Evolutionary conservation across 1,140 invertebrate genomes (phyloP).

Genomic region (Ridgeia piscesae): DNA sequence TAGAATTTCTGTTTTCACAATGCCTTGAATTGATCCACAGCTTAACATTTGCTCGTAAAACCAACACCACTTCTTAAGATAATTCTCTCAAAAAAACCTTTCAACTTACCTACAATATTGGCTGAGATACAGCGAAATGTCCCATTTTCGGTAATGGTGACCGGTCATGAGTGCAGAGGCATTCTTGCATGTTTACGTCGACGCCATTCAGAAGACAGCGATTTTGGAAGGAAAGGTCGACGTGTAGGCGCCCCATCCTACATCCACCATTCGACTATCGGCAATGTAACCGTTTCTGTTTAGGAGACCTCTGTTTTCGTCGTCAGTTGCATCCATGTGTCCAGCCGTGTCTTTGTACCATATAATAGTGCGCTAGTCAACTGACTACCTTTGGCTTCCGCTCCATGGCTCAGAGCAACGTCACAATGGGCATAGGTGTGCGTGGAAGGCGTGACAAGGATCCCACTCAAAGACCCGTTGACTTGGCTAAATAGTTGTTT

Average conservation of each 20-base stretch:
- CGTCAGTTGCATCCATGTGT: background rate
- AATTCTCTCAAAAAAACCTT: no score
- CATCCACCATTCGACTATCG: background rate
- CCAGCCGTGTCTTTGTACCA: background rate
- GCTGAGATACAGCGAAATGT: no score
- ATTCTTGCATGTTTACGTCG: background rate
- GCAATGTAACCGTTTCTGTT: background rate
- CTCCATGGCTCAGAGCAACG: background rate
- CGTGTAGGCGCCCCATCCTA: background rate
- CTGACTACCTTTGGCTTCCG: background rate
- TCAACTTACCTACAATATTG: no score
- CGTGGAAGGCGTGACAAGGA: constrained; percentile 54
- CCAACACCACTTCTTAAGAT: no score
- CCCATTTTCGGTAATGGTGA: no score
- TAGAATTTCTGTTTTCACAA: no score
- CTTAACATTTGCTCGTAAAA: no score
- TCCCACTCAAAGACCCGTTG: constrained; percentile 58
- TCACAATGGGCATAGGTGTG: constrained; percentile 45
- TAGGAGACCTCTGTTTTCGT: background rate
- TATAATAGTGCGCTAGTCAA: background rate
- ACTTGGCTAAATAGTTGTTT: constrained; percentile 57
- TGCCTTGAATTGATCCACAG: no score
- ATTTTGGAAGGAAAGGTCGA: background rate
- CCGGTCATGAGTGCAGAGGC: background rate
- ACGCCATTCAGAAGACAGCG: background rate